Conservation (phyloP, 92 coral and sea anemone species). For the Isaurus tuberculatus region DNA sequence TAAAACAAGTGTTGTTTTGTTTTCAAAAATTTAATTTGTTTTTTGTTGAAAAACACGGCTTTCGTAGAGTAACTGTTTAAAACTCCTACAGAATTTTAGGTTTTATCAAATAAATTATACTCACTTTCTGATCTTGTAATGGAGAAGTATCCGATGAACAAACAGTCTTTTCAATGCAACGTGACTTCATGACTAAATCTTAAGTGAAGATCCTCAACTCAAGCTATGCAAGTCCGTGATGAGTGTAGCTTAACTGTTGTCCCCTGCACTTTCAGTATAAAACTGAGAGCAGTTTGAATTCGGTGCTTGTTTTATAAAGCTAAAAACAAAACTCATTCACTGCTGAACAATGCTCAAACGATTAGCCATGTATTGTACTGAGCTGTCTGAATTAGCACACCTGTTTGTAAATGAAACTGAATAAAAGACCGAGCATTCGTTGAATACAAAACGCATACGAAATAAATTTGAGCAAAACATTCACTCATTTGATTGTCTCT, state of each 20-base stretch:
- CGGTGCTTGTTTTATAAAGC: slow-evolving; percentile 10
- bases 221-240: background rate
- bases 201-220: background rate
- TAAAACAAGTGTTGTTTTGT: too few species aligned
- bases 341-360: slow-evolving; percentile 18
- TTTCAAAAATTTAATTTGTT: too few species aligned
- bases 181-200: slow-evolving; percentile 21
- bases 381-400: slow-evolving; percentile 14
- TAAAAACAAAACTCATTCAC: slow-evolving; percentile 21
- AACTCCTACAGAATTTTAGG: background rate
- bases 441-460: background rate
- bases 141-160: background rate
- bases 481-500: background rate
- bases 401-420: background rate
- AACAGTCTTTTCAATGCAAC: slow-evolving; percentile 17
- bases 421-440: background rate
- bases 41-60: background rate
- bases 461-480: background rate
- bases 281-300: background rate
- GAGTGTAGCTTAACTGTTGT: background rate
- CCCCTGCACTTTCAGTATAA: background rate
- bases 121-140: slow-evolving; percentile 14
- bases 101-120: background rate
- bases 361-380: slow-evolving; percentile 16
- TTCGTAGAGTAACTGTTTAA: background rate